Evolutionary conservation across 2,113 vertebrate species (phyloP), one percentile per base, ranked within the genome.

Genomic region (Crypturellus undulatus): DNA sequence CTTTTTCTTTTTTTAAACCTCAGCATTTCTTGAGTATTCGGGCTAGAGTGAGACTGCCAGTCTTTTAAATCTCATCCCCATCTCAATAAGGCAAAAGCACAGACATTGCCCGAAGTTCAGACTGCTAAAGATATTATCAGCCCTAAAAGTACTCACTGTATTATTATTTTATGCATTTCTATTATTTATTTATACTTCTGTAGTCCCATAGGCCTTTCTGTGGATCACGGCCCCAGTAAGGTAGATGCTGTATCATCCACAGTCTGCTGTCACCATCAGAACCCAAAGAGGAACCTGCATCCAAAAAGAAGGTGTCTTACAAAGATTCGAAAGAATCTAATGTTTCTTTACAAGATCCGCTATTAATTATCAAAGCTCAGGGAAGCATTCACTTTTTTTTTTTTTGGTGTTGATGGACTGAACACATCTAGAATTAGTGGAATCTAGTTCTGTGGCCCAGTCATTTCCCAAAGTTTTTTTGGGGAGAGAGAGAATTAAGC

Each of bases 41-140:
- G 9, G 12, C 25, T 52, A 69, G 58, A 51, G 51, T 54, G 68
- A 86, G 42, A 52, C 38, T 77, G 25, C 56, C 60, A 45, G 8
- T 86, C 42, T 86, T 83, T 60, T 73, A 47, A 10, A 22, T 88
- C 38, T 68, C 38, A 76, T 88, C 45, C 14, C 77, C 28, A 71
- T 88, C 79, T 90, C 69, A 80, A 30, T 86, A 80, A 80, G 54
- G 34, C 32, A 84, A 71, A 90, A 92, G 6, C 32, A 85, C 32
- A 47, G 10, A 12, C 34, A 32, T 68, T 28, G 36, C 15, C 58
- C 6, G 8, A 87, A 80, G 38, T 16, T 90, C 22, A 47, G 79
- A 80, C 34, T 88, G 67, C 47, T 43, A 60, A 87, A 85, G 64
- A 52, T 22, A 28, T 26, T 83, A 68, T 68, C 38, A 68, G 10